Percentiles rank a stretch among this genome's conserved stretches.
These are phyloP conservation scores for Puntigrus tetrazona DNA, from an alignment of 2,113 vertebrate genomes.

Conservation along the genomic window DNA sequence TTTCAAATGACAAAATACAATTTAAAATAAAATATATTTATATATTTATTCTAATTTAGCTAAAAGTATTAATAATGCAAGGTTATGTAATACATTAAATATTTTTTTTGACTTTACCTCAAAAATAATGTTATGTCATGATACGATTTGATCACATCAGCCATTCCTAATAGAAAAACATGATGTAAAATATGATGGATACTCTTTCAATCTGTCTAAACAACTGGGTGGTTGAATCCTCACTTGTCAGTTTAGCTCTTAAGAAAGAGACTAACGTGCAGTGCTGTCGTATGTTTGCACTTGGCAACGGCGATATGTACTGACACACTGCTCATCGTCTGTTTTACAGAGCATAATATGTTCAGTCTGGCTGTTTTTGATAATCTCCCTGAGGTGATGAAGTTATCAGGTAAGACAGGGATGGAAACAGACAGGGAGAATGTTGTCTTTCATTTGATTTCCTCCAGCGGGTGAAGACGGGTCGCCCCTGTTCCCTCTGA, in stretches of 20 bases:
- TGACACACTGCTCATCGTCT: background rate
- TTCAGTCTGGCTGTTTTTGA: conserved; percentile 13
- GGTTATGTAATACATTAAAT: background rate
- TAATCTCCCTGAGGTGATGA: conserved; percentile 17
- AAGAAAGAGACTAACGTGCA: background rate
- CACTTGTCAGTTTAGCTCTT: background rate
- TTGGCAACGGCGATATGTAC: background rate
- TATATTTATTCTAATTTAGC: background rate
- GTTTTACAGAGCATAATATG: conserved; percentile 11
- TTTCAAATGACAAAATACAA: background rate
- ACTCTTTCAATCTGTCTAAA: background rate
- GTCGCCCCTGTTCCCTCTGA: background rate
- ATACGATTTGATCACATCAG: background rate
- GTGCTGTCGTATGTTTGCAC: background rate
- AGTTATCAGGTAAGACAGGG: conserved; percentile 31
- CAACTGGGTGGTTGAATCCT: background rate
- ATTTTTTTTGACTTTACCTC: background rate
- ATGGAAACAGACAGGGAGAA: conserved; percentile 38
- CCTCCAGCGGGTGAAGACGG: background rate
- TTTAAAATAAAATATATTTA: background rate
- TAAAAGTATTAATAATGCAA: background rate
- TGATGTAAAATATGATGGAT: background rate
- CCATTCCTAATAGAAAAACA: background rate
- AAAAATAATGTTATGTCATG: background rate
- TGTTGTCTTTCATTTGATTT: conserved; percentile 31